Conservation (phyloP, 2,113 vertebrate genomes). For the Crotalus helleri region DNA sequence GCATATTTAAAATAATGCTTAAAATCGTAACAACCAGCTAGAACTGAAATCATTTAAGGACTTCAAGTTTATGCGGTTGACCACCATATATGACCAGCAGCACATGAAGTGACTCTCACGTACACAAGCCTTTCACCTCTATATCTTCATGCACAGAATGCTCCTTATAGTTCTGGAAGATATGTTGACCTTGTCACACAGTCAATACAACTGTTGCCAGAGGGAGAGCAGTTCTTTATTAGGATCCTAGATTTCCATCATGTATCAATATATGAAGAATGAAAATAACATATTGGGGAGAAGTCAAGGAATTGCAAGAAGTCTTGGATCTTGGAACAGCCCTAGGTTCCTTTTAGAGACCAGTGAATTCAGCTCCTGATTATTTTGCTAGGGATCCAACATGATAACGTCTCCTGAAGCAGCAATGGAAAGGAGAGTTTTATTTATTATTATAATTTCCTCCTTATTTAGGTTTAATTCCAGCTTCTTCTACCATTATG, state of each 20-base stretch:
- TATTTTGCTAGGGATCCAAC: background rate
- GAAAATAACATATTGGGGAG: background rate
- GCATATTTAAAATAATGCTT: background rate
- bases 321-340: background rate
- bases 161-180: background rate
- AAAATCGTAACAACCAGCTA: background rate
- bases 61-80: background rate
- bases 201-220: background rate
- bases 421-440: background rate
- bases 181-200: background rate
- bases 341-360: background rate
- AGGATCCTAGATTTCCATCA: background rate
- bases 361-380: background rate
- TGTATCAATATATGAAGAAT: background rate
- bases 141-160: background rate
- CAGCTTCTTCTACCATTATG: background rate
- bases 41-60: background rate
- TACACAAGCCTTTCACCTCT: background rate
- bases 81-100: background rate
- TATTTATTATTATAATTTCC: background rate
- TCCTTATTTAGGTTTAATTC: background rate
- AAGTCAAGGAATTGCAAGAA: background rate
- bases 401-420: background rate
- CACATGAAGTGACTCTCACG: background rate
- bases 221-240: background rate